Base-by-base conservation (phyloP, 2,797 vertebrate genomes). In the Cygnus olor region DNA sequence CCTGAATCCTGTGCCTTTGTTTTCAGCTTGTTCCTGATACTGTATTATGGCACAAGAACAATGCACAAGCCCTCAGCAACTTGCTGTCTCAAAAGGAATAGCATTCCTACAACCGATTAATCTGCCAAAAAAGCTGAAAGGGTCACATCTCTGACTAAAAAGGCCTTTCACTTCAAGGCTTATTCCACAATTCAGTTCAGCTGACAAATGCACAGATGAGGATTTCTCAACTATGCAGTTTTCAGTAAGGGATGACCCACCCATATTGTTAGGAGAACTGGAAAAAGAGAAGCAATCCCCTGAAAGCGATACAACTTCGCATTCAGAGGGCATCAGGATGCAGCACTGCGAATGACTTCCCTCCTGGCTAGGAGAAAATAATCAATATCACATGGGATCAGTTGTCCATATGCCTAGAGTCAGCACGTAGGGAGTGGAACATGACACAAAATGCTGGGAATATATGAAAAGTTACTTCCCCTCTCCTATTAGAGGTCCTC, bases 161-260 rank as follows among this genome's bases (percentile, higher is more conserved):
- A 72, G 40, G 18, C 40, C 93, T 94, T 78, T 60, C 45, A 83
- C 92, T 92, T 91, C 80, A 87, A 94, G 83, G 85, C 56, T 77
- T 77, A 22, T 83, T 89, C 94, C 58, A 80, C 79, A 94, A 36
- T 68, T 85, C 77, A 13, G 66, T 69, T 95, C 42, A 80, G 71
- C 27, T 76, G 76, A 90, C 65, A 88, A 73, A 93, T 4, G 12
- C 56, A 65, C 53, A 91, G 66, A 63, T 0, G 1, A 79, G 40
- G 44, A 88, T 94, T 95, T 94, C 91, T 94, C 93, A 95, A 66
- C 18, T 38, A 44, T 4, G 1, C 5, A 30, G 40, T 85, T 95
- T 95, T 84, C 91, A 93, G 61, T 51, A 74, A 91, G 36, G 15
- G 34, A 47, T 16, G 60, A 74, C 53, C 71, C 34, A 3, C 18